Evolutionary conservation across 1,140 invertebrate species (phyloP).

Genomic region (Ylistrum balloti): DNA sequence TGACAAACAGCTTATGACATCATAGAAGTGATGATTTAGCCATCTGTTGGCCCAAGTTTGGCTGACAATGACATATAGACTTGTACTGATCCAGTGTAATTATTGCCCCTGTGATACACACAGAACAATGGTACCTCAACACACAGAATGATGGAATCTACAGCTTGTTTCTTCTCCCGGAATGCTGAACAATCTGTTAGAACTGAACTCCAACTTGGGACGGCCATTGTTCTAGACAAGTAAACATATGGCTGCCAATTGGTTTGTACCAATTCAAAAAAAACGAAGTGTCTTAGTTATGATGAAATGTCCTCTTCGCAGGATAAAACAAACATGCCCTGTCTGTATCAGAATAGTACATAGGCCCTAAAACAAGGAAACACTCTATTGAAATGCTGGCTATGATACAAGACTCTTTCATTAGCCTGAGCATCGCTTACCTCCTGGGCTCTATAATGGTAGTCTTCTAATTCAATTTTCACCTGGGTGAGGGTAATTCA

Average conservation of each 20-base stretch:
- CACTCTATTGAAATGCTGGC: not conserved
- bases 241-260: not conserved
- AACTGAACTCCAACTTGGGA: not conserved
- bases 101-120: not conserved
- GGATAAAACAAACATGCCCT: not conserved
- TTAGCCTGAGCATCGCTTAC: too few relatives aligned
- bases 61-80: not conserved
- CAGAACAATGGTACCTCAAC: too few relatives aligned
- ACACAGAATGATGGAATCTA: not conserved
- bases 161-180: not conserved
- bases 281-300: not conserved
- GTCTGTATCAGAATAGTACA: not conserved
- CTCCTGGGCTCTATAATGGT: not conserved
- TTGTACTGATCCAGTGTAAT: not conserved
- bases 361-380: not conserved
- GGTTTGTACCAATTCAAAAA: not conserved
- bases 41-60: not conserved
- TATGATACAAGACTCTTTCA: not conserved
- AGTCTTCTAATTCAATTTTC: not conserved
- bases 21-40: not conserved
- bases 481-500: slow-evolving; percentile 7
- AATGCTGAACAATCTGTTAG: not conserved
- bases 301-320: not conserved
- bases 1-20: not conserved
- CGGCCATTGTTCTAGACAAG: not conserved